phyloP scores from a whole-genome alignment of 2,888 invertebrate genomes.

The Crocallis elinguaria region DNA sequence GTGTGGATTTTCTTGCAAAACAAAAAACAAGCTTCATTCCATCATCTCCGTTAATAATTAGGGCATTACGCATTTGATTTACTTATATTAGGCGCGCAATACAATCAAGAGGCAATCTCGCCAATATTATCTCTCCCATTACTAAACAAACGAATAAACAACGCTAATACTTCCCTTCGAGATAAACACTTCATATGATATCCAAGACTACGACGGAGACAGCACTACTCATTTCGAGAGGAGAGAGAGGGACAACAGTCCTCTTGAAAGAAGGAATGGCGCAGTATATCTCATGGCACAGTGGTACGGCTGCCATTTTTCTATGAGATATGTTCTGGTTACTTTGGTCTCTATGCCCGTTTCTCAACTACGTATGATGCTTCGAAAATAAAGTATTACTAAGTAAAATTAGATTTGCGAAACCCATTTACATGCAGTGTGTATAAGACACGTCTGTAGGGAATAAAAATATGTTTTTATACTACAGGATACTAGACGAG shows the following conservation, averaged over 20 bases:
- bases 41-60: not conserved
- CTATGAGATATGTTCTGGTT: not conserved
- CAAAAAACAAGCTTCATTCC: not conserved
- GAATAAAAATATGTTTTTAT: too few species aligned
- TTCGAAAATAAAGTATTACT: not conserved
- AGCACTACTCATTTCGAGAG: not conserved
- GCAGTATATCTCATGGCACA: constrained; percentile 9
- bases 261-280: constrained; percentile 6
- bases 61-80: not conserved
- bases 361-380: not conserved
- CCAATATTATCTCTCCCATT: not conserved
- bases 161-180: not conserved
- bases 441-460: too few species aligned
- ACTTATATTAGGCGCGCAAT: not conserved
- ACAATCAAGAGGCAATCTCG: not conserved
- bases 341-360: not conserved
- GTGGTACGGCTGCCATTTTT: constrained; percentile 7
- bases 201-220: constrained; percentile 2
- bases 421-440: too few species aligned
- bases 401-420: too few species aligned
- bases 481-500: too few species aligned
- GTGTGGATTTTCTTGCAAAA: too few species aligned
- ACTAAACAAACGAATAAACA: constrained; percentile 2
- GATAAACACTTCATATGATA: constrained; percentile 7
- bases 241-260: not conserved